Conservation (phyloP, 2,797 vertebrate genomes). For the Syngnathus acus region DNA sequence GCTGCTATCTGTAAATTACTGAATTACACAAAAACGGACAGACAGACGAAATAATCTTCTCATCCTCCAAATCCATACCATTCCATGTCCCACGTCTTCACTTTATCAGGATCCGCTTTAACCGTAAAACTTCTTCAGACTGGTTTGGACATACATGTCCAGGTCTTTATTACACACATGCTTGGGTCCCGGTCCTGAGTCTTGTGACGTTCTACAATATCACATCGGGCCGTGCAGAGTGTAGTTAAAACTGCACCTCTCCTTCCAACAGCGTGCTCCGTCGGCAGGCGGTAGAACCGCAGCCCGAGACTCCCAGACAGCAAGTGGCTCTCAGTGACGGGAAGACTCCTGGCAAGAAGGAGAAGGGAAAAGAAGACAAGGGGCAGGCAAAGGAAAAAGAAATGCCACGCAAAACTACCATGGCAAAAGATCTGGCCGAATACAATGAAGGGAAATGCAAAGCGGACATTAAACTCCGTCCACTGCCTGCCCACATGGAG, state of each 20-base stretch:
- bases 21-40: constrained; percentile 38
- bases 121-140: constrained; percentile 31
- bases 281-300: constrained; percentile 55
- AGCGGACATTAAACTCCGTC: constrained; percentile 58
- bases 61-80: constrained; percentile 46
- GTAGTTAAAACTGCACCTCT: constrained; percentile 73
- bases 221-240: constrained; percentile 62
- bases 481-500: constrained; percentile 53
- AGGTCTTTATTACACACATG: constrained; percentile 40
- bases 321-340: constrained; percentile 55
- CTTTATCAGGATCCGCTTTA: constrained; percentile 41
- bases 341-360: constrained; percentile 45
- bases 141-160: constrained; percentile 41
- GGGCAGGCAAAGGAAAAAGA: constrained; percentile 35
- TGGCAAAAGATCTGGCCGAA: constrained; percentile 54
- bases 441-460: constrained; percentile 58
- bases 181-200: constrained; percentile 62
- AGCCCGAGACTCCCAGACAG: constrained; percentile 46
- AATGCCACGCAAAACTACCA: constrained; percentile 28
- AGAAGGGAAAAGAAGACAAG: constrained; percentile 41
- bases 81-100: constrained; percentile 33
- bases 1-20: constrained; percentile 49
- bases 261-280: constrained; percentile 68
- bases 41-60: constrained; percentile 40
- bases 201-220: constrained; percentile 74